Conservation (phyloP, 2,113 vertebrate genomes). For the Xenopus borealis region DNA sequence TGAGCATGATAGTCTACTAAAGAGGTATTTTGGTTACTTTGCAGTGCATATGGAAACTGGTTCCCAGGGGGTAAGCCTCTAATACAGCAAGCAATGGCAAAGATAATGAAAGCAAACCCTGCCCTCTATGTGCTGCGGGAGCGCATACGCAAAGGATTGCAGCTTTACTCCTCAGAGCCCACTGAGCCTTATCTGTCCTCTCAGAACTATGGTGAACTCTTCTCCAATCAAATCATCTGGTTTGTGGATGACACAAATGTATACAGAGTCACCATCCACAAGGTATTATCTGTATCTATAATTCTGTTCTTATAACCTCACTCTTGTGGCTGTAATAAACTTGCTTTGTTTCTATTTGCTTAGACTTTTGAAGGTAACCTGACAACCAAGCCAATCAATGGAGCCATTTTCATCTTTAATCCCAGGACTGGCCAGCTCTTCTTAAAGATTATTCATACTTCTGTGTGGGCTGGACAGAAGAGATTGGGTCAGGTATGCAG, state of each 20-base stretch:
- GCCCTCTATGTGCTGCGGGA: constrained; percentile 94
- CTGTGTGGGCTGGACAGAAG: constrained; percentile 98
- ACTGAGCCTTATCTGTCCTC: constrained; percentile 97
- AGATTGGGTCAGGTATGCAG: constrained; percentile 89
- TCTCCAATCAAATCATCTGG: constrained; percentile 99
- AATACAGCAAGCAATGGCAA: constrained; percentile 98
- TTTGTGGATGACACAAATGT: constrained; percentile 99
- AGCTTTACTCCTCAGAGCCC: constrained; percentile 97
- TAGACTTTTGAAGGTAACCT: constrained; percentile 98
- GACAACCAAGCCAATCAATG: constrained; percentile 98
- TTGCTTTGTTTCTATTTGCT: constrained; percentile 31
- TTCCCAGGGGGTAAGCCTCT: constrained; percentile 96
- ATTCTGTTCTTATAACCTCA: constrained; percentile 17
- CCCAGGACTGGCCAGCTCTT: constrained; percentile 97
- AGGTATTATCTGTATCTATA: constrained; percentile 63
- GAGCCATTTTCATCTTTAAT: constrained; percentile 99
- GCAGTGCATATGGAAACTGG: constrained; percentile 96
- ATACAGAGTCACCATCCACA: constrained; percentile 98
- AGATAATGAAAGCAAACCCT: constrained; percentile 98
- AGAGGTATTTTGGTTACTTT: neutral
- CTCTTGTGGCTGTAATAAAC: neutral
- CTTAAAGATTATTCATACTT: constrained; percentile 98
- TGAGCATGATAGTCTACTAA: neutral
- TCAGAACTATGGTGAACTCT: constrained; percentile 98
- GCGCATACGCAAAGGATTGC: constrained; percentile 94